phyloP scores from a whole-genome alignment of 2,113 vertebrate species.

The Ochotona princeps region DNA sequence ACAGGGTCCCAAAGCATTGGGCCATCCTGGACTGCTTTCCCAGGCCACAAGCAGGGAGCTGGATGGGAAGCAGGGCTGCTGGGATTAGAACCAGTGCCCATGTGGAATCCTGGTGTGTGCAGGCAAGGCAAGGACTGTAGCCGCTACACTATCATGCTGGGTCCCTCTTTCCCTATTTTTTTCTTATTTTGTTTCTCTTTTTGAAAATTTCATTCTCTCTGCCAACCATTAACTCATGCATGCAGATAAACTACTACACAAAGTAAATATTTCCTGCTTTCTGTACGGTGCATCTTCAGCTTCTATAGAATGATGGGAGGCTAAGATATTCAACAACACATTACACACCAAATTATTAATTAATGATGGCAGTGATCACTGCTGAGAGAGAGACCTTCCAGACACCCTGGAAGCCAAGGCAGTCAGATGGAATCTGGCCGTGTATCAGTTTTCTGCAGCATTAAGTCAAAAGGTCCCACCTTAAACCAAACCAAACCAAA shows the following conservation, averaged over 20 bases:
- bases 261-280: neutral
- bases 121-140: too few species aligned
- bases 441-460: neutral
- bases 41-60: too few species aligned
- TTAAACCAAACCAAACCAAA: constrained; percentile 52
- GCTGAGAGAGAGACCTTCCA: neutral
- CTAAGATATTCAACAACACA: neutral
- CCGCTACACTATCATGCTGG: too few species aligned
- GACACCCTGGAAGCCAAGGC: neutral
- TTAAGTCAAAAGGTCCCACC: neutral
- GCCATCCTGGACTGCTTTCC: too few species aligned
- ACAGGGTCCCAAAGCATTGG: too few species aligned
- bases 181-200: too few species aligned
- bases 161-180: neutral
- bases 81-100: too few species aligned
- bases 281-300: neutral
- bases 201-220: neutral
- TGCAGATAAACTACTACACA: neutral
- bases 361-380: neutral
- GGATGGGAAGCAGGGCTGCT: too few species aligned
- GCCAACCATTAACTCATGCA: neutral
- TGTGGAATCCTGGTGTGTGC: too few species aligned
- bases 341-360: neutral
- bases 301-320: neutral
- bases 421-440: neutral